Evolutionary conservation across 2,797 vertebrate genomes (phyloP).

Genomic region (Hyperoplus immaculatus): DNA sequence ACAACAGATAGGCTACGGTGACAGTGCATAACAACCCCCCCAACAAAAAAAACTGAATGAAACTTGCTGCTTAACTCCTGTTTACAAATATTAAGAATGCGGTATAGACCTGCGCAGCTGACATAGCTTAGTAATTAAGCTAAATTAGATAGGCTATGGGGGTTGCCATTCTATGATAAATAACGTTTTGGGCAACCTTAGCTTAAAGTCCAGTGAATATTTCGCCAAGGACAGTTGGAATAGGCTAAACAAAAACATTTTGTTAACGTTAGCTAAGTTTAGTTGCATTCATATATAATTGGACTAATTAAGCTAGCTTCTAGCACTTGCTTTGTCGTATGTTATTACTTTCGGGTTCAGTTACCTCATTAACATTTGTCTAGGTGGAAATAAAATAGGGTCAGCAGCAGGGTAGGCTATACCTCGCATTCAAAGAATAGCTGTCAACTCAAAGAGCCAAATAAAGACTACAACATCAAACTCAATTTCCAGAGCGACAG

Average conservation of each 20-base stretch:
- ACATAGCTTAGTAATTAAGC: not conserved
- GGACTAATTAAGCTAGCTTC: not conserved
- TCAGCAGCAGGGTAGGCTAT: not conserved
- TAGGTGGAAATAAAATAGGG: no score
- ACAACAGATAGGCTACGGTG: not conserved
- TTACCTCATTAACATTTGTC: not conserved
- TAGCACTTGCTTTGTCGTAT: not conserved
- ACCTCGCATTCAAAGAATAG: not conserved
- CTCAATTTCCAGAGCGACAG: constrained; percentile 46
- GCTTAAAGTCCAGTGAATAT: not conserved
- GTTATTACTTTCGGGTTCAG: not conserved
- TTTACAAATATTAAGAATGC: constrained; percentile 14
- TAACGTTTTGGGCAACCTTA: not conserved
- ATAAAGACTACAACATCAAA: not conserved
- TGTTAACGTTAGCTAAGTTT: not conserved
- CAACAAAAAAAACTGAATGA: not conserved
- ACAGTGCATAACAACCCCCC: constrained; percentile 24
- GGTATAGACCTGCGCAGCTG: constrained; percentile 32
- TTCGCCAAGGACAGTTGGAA: not conserved
- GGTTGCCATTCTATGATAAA: not conserved
- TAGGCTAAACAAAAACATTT: not conserved
- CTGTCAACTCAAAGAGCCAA: not conserved
- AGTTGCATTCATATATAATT: not conserved
- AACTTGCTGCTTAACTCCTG: constrained; percentile 24
- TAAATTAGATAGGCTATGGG: not conserved